Evolutionary conservation across 2,113 vertebrate genomes (phyloP), one percentile per base, ranked within the genome.

Genomic region (Brienomyrus longianalis): DNA sequence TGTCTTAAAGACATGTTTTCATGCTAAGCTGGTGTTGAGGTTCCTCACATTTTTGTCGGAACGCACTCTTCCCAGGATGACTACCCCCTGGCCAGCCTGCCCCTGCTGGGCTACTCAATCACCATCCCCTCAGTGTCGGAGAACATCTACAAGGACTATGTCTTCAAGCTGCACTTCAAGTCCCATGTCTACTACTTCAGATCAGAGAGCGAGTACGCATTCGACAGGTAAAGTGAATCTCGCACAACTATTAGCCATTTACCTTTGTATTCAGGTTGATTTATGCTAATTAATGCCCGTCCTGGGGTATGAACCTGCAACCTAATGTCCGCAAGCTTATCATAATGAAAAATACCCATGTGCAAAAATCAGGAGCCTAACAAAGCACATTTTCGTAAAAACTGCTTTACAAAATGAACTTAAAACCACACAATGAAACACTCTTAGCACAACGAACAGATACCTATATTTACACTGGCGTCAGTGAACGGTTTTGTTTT

Each of bases 101-200:
- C 98, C 43, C 93, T 99, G 93, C 91, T 99, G 90, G 98, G 98
- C 15, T 99, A 99, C 93, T 98, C 98, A 0, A 97, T 99, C 91
- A 99, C 98, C 91, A 94, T 98, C 89, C 98, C 98, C 91, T 95
- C 97, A 0, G 98, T 98, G 92, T 96, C 97, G 0, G 98, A 99
- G 94, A 99, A 98, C 94, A 98, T 99, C 94, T 98, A 99, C 94
- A 99, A 99, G 93, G 98, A 99, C 95, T 97, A 98, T 0, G 98
- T 99, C 89, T 99, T 99, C 96, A 99, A 99, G 92, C 96, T 99
- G 66, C 98, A 99, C 91, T 99, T 99, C 96, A 99, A 99, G 94
- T 99, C 98, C 92, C 98, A 99, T 0, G 96, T 99, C 91, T 99
- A 99, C 94, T 99, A 98, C 93, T 99, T 99, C 96, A 95, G 98